Percentiles rank a stretch among this genome's conserved stretches.
phyloP scores from a whole-genome alignment of 2,888 invertebrate genomes.

The Drosophila acutilabella region DNA sequence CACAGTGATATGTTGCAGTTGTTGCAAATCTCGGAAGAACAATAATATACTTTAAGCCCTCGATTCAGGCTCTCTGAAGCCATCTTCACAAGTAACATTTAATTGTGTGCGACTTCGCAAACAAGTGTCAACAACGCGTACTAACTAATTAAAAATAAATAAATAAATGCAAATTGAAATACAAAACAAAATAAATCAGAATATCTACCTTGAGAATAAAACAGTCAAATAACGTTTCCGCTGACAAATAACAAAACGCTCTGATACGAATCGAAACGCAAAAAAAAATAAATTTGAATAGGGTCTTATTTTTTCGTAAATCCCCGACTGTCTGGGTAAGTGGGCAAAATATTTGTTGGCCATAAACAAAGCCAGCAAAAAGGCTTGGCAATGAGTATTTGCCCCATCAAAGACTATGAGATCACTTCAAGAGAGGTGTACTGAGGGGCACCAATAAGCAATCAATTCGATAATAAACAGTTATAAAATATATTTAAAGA shows the following conservation, averaged over 20 bases:
- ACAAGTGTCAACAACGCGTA: neutral
- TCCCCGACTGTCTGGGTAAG: slow-evolving; percentile 14
- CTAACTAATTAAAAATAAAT: neutral
- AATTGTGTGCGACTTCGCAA: neutral
- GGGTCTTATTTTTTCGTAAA: slow-evolving; percentile 15
- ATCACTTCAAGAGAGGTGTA: slow-evolving; percentile 24
- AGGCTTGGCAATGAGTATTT: slow-evolving; percentile 5
- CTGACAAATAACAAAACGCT: slow-evolving; percentile 1
- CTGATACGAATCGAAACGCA: neutral
- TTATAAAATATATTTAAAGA: neutral
- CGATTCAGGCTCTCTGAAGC: neutral
- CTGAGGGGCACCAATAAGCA: slow-evolving; percentile 4
- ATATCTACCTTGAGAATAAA: slow-evolving; percentile 8
- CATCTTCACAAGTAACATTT: neutral
- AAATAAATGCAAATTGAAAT: neutral
- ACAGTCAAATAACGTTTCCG: slow-evolving; percentile 7
- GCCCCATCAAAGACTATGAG: slow-evolving; percentile 22
- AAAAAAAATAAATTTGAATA: slow-evolving; percentile 3
- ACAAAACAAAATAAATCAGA: no score
- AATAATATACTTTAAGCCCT: neutral
- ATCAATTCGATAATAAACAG: slow-evolving; percentile 2
- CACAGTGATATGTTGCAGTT: slow-evolving; percentile 10
- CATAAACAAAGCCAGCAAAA: slow-evolving; percentile 11
- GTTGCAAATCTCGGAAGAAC: slow-evolving; percentile 10
- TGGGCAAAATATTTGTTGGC: slow-evolving; percentile 24